Evolutionary conservation across 2,113 vertebrate genomes (phyloP), one percentile per base, ranked within the genome.

Genomic region (Actenoides hombroni): DNA sequence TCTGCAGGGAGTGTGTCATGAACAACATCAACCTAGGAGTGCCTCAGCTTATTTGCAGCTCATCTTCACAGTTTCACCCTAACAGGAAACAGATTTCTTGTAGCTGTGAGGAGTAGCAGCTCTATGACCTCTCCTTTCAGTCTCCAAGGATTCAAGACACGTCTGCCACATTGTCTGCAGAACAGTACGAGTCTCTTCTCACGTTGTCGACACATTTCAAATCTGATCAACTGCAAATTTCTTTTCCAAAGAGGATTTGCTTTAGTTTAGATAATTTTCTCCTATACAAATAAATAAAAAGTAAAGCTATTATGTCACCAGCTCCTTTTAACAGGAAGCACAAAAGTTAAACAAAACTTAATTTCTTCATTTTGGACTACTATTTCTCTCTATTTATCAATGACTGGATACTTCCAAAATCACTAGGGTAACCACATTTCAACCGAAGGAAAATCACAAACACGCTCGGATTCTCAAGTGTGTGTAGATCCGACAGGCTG

Each of bases 71-170:
- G 74, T 46, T 69, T 56, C 83, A 86, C 76, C 94, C 93, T 96
- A 90, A 95, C 88, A 94, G 97, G 95, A 97, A 97, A 95, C 94
- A 92, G 95, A 88, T 85, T 93, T 83, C 6, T 12, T 54, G 85
- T 75, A 84, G 80, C 90, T 93, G 76, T n/a, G 57, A 86, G 53
- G 90, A 93, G 86, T 5, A 96, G 94, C 94, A 44, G 80, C 73
- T 67, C 91, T 85, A 78, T 95, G 97, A 97, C 97, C 97, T 94
- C 92, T 93, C 94, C 71, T 40, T 90, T 29, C 6, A 56, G 92
- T 79, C 96, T 93, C 90, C 11, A 94, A 88, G 94, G 94, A 92
- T 82, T 97, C 88, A 86, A 95, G 95, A 97, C 94, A 94, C 61
- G 82, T 37, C 92, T 90, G 97, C 96, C 78, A 65, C 61, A 71